phyloP scores from a whole-genome alignment of 2,113 vertebrate species.

The Boulengeromyrus knoepffleri region DNA sequence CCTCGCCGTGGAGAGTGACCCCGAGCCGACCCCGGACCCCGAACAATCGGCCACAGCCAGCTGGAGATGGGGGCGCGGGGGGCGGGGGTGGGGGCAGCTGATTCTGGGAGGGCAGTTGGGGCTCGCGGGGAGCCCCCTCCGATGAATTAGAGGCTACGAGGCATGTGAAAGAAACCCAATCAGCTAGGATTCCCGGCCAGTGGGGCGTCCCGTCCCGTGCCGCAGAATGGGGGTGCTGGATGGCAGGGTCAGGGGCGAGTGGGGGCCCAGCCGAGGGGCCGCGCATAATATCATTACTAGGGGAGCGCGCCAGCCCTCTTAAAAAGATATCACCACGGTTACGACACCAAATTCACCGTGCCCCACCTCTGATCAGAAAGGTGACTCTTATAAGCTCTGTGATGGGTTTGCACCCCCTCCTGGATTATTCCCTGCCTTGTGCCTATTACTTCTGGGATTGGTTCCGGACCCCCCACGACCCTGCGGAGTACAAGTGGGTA shows the following conservation, averaged over 20 bases:
- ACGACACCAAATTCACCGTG: conserved; percentile 47
- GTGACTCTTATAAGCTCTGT: conserved; percentile 44
- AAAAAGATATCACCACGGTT: neutral
- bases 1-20: conserved; percentile 34
- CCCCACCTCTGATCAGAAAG: conserved; percentile 59
- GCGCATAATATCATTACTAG: conserved; percentile 60
- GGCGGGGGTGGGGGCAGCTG: conserved; percentile 40
- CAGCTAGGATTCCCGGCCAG: conserved; percentile 66
- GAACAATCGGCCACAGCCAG: conserved; percentile 50
- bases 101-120: conserved; percentile 46
- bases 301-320: neutral
- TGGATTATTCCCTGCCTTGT: neutral
- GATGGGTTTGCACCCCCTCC: neutral
- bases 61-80: conserved; percentile 52
- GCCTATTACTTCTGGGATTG: neutral
- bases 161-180: conserved; percentile 65
- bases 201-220: conserved; percentile 49
- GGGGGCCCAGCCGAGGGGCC: conserved; percentile 48
- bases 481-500: neutral
- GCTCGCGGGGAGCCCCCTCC: conserved; percentile 56
- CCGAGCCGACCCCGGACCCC: conserved; percentile 35
- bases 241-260: conserved; percentile 40
- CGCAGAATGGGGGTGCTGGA: conserved; percentile 32
- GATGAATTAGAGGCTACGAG: conserved; percentile 66
- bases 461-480: neutral